Evolutionary conservation across 2,888 invertebrate species (phyloP).

Genomic region (Diarsia brunnea): DNA sequence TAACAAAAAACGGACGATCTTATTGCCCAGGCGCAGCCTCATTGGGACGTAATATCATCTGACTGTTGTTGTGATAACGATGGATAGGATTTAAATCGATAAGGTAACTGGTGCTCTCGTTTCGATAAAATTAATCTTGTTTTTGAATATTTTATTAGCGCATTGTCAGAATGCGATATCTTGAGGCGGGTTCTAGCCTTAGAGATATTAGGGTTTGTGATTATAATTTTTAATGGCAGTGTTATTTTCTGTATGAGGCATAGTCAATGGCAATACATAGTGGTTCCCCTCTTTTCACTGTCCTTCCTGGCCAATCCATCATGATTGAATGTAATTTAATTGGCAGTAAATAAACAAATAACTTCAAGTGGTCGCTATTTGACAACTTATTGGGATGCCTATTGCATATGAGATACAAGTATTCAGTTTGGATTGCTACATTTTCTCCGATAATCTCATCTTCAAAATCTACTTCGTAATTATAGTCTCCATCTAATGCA

Average conservation of each 20-base stretch:
- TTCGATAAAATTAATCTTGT: conserved; percentile 30
- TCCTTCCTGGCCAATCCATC: too few relatives aligned
- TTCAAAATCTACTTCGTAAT: conserved; percentile 34
- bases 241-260: too few relatives aligned
- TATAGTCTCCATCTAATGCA: conserved; percentile 22
- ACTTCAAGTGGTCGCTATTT: too few relatives aligned
- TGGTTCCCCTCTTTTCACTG: too few relatives aligned
- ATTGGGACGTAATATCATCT: conserved; percentile 52
- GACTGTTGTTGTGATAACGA: conserved; percentile 31
- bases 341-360: too few relatives aligned
- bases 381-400: not conserved
- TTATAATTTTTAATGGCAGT: too few relatives aligned
- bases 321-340: too few relatives aligned
- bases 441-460: conserved; percentile 16
- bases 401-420: not conserved
- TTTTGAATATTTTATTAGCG: conserved; percentile 13
- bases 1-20: conserved; percentile 40
- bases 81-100: conserved; percentile 39
- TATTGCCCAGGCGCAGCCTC: conserved; percentile 36
- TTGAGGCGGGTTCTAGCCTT: too few relatives aligned
- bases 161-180: not conserved
- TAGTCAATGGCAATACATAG: too few relatives aligned
- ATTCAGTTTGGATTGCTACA: conserved; percentile 10
- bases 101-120: conserved; percentile 27
- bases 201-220: too few relatives aligned